Evolutionary conservation across 2,888 invertebrate species (phyloP).

Genomic region (Macrosiphum euphorbiae): DNA sequence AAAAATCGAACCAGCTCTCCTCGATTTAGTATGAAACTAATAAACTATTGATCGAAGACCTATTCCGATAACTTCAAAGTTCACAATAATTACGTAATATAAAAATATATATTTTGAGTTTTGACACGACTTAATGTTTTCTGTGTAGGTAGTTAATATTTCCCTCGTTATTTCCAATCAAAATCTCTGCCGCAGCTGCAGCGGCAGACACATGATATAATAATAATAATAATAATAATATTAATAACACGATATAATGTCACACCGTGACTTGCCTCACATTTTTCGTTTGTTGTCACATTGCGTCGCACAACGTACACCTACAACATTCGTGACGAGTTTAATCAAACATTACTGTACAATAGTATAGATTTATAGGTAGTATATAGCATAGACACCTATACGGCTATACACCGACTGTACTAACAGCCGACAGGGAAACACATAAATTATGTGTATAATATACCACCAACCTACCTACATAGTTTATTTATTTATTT

Average conservation of each 20-base stretch:
- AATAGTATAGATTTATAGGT: not conserved
- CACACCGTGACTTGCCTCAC: not conserved
- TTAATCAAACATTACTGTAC: constrained; percentile 33
- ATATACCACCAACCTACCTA: not conserved
- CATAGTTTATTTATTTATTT: not conserved
- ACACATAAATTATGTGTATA: not conserved
- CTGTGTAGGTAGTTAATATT: not conserved
- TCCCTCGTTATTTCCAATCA: not conserved
- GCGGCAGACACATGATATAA: not conserved
- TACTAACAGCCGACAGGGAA: not conserved
- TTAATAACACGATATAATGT: not conserved
- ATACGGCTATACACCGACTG: not conserved
- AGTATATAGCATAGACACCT: not conserved
- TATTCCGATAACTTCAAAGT: not conserved
- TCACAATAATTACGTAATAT: not conserved
- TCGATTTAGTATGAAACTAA: not conserved
- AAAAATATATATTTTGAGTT: not conserved
- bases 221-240: not conserved
- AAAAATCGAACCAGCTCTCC: not conserved
- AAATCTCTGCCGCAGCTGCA: not conserved
- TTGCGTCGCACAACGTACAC: not conserved
- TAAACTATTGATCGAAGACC: not conserved
- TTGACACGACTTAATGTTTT: not conserved
- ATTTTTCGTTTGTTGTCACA: constrained; percentile 36
- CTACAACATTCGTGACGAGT: constrained; percentile 42